Evolutionary conservation across 1,140 invertebrate genomes (phyloP).

Genomic region (Anastatus disparis): DNA sequence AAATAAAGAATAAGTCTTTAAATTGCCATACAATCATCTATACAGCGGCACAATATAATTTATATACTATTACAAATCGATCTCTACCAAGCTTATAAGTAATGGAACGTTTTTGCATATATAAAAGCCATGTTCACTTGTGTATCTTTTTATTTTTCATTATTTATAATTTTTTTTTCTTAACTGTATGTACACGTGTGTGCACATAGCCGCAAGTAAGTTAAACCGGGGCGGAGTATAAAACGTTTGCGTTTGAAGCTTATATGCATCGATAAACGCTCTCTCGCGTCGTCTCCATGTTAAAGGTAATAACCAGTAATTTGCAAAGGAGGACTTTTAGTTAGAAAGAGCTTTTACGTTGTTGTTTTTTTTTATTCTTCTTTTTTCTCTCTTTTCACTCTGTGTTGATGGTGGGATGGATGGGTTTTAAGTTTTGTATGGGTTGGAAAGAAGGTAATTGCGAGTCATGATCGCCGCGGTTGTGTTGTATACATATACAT

Average conservation of each 20-base stretch:
- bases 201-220: background rate
- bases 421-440: no score
- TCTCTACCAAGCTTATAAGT: no score
- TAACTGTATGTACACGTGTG: background rate
- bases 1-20: no score
- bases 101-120: no score
- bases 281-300: constrained; percentile 37
- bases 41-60: constrained; percentile 10
- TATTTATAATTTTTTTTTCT: no score
- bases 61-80: constrained; percentile 29
- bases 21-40: background rate
- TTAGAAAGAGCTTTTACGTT: constrained; percentile 48
- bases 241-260: constrained; percentile 43
- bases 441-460: constrained; percentile 3
- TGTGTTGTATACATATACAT: no score
- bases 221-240: background rate
- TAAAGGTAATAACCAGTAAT: constrained; percentile 65
- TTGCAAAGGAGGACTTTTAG: constrained; percentile 62
- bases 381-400: constrained; percentile 25
- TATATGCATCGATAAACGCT: constrained; percentile 58
- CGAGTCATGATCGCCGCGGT: constrained; percentile 4
- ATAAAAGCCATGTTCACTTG: no score
- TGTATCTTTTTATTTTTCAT: no score
- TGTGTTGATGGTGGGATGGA: no score
- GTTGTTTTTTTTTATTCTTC: background rate